Conservation (phyloP, 2,113 vertebrate genomes). For the Paracanthobrama guichenoti region DNA sequence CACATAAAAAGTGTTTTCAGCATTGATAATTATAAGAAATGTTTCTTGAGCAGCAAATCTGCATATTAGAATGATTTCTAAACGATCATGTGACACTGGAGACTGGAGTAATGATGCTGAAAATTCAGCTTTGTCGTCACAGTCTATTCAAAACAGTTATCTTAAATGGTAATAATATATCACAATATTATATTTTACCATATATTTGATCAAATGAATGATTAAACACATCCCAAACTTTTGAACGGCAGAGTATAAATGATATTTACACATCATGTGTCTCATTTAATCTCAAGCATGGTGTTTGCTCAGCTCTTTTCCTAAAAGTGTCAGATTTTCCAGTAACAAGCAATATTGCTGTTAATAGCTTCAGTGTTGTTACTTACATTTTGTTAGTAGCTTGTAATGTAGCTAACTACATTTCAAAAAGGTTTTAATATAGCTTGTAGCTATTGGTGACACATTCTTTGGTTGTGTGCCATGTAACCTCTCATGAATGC, state of each 20-base stretch:
- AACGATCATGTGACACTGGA: not conserved
- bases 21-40: not conserved
- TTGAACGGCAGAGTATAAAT: not conserved
- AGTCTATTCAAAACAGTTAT: not conserved
- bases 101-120: not conserved
- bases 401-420: not conserved
- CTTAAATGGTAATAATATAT: not conserved
- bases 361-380: not conserved
- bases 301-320: not conserved
- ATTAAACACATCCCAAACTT: not conserved
- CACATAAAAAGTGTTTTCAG: too few relatives aligned
- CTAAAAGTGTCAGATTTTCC: not conserved
- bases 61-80: not conserved
- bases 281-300: not conserved
- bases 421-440: not conserved
- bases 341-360: not conserved
- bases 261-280: not conserved
- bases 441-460: not conserved
- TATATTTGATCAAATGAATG: not conserved
- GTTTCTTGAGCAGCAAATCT: not conserved
- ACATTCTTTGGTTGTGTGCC: not conserved
- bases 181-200: not conserved
- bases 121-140: not conserved
- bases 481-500: slow-evolving; percentile 3
- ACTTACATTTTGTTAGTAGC: not conserved